Evolutionary conservation across 2,113 vertebrate species (phyloP).

Genomic region (Origma solitaria): DNA sequence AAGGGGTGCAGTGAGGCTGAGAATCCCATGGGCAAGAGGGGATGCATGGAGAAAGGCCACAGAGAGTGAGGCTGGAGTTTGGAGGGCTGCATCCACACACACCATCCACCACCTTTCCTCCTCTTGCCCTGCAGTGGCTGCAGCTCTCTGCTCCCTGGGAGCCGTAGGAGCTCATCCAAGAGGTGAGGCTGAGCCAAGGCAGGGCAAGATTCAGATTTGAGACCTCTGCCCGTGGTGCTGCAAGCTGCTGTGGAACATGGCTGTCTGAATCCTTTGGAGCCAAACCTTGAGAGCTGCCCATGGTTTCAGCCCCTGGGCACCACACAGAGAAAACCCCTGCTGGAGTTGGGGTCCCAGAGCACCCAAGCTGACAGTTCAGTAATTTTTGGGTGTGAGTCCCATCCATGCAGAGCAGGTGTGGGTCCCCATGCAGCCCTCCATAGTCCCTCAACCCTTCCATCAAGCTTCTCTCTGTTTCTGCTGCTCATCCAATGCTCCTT

Average conservation of each 20-base stretch:
- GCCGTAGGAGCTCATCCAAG: accelerated
- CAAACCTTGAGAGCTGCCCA: not conserved
- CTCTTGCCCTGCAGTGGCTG: not conserved
- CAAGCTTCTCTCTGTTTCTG: not conserved
- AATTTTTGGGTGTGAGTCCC: not conserved
- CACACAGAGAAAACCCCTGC: accelerated
- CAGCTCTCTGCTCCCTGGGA: not conserved
- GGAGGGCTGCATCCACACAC: not conserved
- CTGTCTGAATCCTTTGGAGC: not conserved
- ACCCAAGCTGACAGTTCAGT: not conserved
- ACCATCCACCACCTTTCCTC: not conserved
- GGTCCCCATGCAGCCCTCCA: not conserved
- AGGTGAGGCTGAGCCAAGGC: not conserved
- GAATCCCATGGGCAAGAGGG: accelerated
- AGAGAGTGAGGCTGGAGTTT: not conserved
- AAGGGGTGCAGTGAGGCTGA: not conserved
- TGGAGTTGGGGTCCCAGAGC: not conserved
- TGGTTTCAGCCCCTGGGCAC: not conserved
- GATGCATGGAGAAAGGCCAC: not conserved
- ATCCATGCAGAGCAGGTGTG: accelerated
- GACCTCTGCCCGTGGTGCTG: accelerated
- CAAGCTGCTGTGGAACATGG: not conserved
- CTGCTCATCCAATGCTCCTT: not conserved
- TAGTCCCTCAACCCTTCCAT: not conserved
- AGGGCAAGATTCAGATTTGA: not conserved